Base-by-base conservation (phyloP, 2,888 invertebrate species). In the Lingula anatina region DNA sequence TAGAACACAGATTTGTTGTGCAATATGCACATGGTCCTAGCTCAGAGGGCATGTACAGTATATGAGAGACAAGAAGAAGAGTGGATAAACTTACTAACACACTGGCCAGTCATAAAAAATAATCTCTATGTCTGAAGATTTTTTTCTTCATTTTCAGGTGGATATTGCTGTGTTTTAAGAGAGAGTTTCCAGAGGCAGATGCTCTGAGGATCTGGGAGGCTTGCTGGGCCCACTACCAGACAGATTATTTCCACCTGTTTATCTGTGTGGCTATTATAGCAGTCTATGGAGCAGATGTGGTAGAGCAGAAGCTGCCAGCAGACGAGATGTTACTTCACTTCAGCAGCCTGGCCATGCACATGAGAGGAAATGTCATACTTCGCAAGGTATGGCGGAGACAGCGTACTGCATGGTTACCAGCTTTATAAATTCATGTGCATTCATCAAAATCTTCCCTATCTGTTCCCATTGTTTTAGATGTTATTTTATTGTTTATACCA, bases 191-290 rank as follows among this genome's bases (percentile, higher is more conserved):
- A 0, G 91, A 92, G 73, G 85, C 86, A 15, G 88, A 90, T 35
- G 91, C 91, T 0, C 82, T 93, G 40, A 82, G 87, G 28, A 92
- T 94, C 87, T 94, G 93, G 93, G 92, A 95, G 79, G 89, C 93
- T 2, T 96, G 95, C 78, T 96, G 96, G 96, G 88, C 93, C 0
- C 92, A 92, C 79, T 94, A 92, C 77, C 85, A 93, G 70, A 95
- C 95, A 0, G 91, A 93, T 75, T 93, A 93, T 77, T 96, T 96
- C 80, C 94, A 96, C 72, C 80, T 96, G 66, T 96, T 96, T 78
- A 82, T 96, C 49, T 93, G 93, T 71, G 82, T 93, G 61, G 90
- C 95, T 47, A 93, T 96, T 66, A 87, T 95, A 55, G 88, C 89
- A 37, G 89, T 93, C 27, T 96, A 95, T 72, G 81, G 81, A 4